Base-by-base conservation (phyloP, 1,140 invertebrate species). In the Daktulosphaira vitifoliae region DNA sequence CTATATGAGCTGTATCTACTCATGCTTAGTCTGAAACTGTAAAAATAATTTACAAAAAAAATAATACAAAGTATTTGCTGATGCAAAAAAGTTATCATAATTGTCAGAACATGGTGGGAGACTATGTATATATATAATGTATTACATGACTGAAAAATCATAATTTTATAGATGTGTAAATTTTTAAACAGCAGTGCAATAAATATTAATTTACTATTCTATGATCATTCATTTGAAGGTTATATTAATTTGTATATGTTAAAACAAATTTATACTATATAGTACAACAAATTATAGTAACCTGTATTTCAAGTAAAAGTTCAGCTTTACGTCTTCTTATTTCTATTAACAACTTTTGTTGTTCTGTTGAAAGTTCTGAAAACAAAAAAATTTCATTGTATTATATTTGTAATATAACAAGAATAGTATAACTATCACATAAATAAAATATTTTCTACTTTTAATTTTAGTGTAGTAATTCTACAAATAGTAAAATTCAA, bases 291-390 rank as follows among this genome's bases (percentile, higher is more conserved):
- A 38, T 1, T 25, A n/a, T n/a, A n/a, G n/a, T n/a, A 76, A 94
- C 91, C 85, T 94, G 89, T 72, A 96, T 96, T 82, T 96, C 92
- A 64, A 90, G 79, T 65, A 95, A 77, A 66, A 96, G 78, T 77
- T 95, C 90, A 67, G 88, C 86, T 78, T 95, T 96, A 71, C 90
- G 83, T 71, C 88, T 81, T 69, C 92, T 81, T 71, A 96, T 92
- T 73, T 92, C 89, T 69, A 89, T 86, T 65, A 96, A 78, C 69
- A 91, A 81, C 75, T 92, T 88, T 72, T 92, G 89, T 76, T 96
- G 91, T 72, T 94, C 91, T 23, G 84, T 82, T 65, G 90, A 92
- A 72, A 96, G 76, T 81, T 96, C 92, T 94, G 80, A 65, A 87
- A 88, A 62, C 65, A 25, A 68, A 38, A 37, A 11, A 44, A 11